Evolutionary conservation across 1,140 invertebrate genomes (phyloP).

Genomic region (Coptotermes formosanus): DNA sequence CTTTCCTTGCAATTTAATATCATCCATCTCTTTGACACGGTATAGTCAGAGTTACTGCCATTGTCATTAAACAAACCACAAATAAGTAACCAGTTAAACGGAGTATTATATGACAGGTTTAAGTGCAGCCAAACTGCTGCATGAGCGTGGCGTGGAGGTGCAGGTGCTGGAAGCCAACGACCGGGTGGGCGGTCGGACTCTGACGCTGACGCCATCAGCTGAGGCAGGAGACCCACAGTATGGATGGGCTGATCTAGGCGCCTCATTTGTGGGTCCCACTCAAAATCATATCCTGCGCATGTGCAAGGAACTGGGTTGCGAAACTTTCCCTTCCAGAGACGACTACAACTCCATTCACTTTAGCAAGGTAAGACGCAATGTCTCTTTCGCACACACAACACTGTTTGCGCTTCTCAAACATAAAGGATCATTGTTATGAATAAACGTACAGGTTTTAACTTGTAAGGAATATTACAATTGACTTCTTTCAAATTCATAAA

Average conservation of each 20-base stretch:
- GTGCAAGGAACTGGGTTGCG: constrained; percentile 39
- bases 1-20: no score
- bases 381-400: no score
- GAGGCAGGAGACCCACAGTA: constrained; percentile 27
- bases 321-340: constrained; percentile 35
- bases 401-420: no score
- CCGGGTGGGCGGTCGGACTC: constrained; percentile 41
- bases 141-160: constrained; percentile 33
- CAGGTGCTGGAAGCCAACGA: constrained; percentile 38
- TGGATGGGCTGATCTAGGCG: constrained; percentile 40
- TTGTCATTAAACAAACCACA: no score
- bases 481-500: no score
- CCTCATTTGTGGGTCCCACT: constrained; percentile 42
- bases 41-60: no score
- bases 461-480: no score
- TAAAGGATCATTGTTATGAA: no score
- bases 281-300: constrained; percentile 40
- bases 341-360: constrained; percentile 33
- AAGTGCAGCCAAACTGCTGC: constrained; percentile 34
- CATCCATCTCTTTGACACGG: no score
- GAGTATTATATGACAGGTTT: constrained; percentile 31
- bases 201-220: constrained; percentile 32
- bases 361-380: constrained; percentile 34
- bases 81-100: no score
- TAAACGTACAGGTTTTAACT: no score